Evolutionary conservation across 2,888 invertebrate genomes (phyloP), one percentile per base, ranked within the genome.

Genomic region (Oscheius sp.): DNA sequence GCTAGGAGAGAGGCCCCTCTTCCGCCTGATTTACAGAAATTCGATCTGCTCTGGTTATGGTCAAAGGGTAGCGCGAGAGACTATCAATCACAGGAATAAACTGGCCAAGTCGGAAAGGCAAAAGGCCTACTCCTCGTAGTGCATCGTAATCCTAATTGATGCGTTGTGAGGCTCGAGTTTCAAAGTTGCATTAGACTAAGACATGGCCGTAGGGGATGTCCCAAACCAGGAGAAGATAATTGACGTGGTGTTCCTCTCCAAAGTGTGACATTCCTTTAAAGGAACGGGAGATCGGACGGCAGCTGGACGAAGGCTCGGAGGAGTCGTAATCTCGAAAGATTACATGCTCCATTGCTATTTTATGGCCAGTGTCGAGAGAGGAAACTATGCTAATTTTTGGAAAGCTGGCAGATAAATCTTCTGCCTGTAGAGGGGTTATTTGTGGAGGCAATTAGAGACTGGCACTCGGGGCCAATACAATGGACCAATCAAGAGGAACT

Each of bases 121-220:
- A 16, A 49, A 13, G n/a, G n/a, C 2, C 5, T n/a, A n/a, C n/a
- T 5, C 18, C 16, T 49, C 49, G 16, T n/a, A 49, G 49, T 23
- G 43, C 23, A 63, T 63, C 63, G 63, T 63, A 63, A 63, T 46
- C 66, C 52, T 66, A 66, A 66, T 66, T 66, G 66, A 66, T 66
- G 66, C 41, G 52, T 66, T 66, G 46, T 49, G 66, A 27, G 66
- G 49, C 16, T 66, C 13, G 49, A 52, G 27, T 66, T 66, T 52
- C 49, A 66, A 66, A 66, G 63, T 43, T 45, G 63, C 63, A 63
- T 63, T 63, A 63, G 43, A 61, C 27, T 27, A 35, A 35, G 35
- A 35, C 35, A 35, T 25, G 35, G 29, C n/a, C 58, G 13, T 12
- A 29, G n/a, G 45, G 63, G 46, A 29, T 25, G n/a, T 16, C 21